Evolutionary conservation across 2,113 vertebrate species (phyloP).

Genomic region (Sminthopsis crassicaudata): DNA sequence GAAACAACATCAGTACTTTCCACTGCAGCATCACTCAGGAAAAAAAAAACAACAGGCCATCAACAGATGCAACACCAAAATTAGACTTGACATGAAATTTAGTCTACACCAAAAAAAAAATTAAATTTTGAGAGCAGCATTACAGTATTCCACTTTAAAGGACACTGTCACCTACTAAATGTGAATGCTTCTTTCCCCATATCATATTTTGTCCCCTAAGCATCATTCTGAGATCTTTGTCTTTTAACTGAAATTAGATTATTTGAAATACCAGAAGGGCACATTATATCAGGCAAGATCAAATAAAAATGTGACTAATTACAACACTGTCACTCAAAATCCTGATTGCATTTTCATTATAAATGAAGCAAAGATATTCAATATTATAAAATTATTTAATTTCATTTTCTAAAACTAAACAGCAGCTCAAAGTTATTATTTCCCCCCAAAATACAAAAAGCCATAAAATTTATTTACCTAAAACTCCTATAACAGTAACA

Average conservation of each 20-base stretch:
- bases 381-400: conserved; percentile 72
- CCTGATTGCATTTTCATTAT: conserved; percentile 62
- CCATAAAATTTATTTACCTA: conserved; percentile 11
- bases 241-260: conserved; percentile 53
- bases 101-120: background rate
- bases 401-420: conserved; percentile 54
- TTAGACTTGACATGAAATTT: background rate
- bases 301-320: conserved; percentile 58
- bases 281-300: conserved; percentile 11
- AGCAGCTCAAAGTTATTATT: conserved; percentile 52
- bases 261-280: conserved; percentile 32
- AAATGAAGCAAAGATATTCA: conserved; percentile 60
- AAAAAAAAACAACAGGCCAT: conserved; percentile 25
- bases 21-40: background rate
- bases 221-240: background rate
- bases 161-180: background rate
- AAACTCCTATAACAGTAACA: conserved; percentile 34
- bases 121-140: conserved; percentile 1
- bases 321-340: conserved; percentile 60
- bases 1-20: background rate
- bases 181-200: background rate
- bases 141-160: background rate
- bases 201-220: conserved; percentile 25
- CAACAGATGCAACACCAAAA: background rate
- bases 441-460: conserved; percentile 52